These are phyloP conservation scores for Adelosebastes latens DNA, from an alignment of 2,797 vertebrate genomes.

Conservation along the genomic window DNA sequence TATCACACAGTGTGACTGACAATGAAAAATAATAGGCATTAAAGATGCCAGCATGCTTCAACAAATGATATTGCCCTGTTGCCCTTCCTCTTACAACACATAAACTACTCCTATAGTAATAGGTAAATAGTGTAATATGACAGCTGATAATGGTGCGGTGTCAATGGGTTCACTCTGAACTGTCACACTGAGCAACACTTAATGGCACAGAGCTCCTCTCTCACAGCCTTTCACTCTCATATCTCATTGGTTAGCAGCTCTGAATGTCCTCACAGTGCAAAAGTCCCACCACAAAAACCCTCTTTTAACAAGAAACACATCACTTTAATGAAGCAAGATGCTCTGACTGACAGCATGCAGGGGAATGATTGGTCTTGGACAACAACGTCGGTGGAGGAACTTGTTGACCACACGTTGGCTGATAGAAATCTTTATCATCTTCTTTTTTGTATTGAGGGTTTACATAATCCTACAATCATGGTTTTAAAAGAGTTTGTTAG, in stretches of 20 bases:
- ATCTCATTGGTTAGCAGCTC: background rate
- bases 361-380: background rate
- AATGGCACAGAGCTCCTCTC: background rate
- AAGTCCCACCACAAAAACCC: background rate
- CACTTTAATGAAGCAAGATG: background rate
- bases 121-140: conserved; percentile 5
- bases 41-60: conserved; percentile 16
- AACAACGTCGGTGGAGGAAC: background rate
- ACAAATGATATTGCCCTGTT: conserved; percentile 2
- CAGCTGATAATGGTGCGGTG: conserved; percentile 32
- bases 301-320: background rate
- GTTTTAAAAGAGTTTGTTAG: background rate
- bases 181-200: background rate
- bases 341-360: background rate
- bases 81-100: background rate
- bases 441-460: background rate
- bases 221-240: background rate
- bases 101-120: conserved; percentile 23
- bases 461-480: background rate
- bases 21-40: conserved; percentile 17
- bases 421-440: background rate
- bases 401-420: background rate
- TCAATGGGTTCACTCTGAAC: conserved; percentile 3
- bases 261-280: background rate
- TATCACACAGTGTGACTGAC: background rate